These are phyloP conservation scores for Eriosoma lanigerum DNA, from an alignment of 1,140 invertebrate species.

Conservation along the genomic window DNA sequence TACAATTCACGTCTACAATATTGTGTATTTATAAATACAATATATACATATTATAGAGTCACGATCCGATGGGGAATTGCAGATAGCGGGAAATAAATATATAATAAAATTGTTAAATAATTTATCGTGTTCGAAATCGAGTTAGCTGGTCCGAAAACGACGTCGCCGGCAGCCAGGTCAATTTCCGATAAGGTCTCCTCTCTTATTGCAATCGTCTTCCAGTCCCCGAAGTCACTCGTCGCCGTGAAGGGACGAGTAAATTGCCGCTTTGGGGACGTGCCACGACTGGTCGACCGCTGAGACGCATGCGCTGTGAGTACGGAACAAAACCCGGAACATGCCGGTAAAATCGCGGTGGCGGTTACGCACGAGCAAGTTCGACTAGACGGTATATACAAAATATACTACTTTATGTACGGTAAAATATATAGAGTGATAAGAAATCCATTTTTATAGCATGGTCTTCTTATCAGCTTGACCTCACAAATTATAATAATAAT, in stretches of 20 bases:
- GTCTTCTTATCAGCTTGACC: too few relatives aligned
- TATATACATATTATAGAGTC: too few relatives aligned
- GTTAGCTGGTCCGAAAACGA: conserved; percentile 34
- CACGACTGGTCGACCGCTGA: background rate
- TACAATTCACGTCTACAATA: too few relatives aligned
- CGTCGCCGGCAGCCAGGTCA: conserved; percentile 45
- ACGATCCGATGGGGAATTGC: too few relatives aligned
- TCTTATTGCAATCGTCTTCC: background rate
- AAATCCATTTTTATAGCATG: too few relatives aligned
- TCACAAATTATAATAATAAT: too few relatives aligned
- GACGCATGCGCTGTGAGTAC: background rate
- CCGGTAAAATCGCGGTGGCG: background rate
- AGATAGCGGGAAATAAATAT: background rate
- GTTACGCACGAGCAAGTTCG: too few relatives aligned
- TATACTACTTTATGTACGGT: too few relatives aligned
- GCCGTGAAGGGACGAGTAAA: conserved; percentile 16
- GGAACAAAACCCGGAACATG: background rate
- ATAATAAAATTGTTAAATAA: too few relatives aligned
- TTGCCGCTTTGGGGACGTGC: conserved; percentile 3
- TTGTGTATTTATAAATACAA: too few relatives aligned
- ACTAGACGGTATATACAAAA: too few relatives aligned
- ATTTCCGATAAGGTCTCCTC: conserved; percentile 25
- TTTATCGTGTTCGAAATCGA: conserved; percentile 35
- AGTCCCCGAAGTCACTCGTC: background rate
- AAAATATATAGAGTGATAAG: too few relatives aligned